A percentile compares a stretch with the other conserved stretches of the same genome.
Conservation (phyloP, 2,888 invertebrate genomes). For the Nezara viridula region DNA sequence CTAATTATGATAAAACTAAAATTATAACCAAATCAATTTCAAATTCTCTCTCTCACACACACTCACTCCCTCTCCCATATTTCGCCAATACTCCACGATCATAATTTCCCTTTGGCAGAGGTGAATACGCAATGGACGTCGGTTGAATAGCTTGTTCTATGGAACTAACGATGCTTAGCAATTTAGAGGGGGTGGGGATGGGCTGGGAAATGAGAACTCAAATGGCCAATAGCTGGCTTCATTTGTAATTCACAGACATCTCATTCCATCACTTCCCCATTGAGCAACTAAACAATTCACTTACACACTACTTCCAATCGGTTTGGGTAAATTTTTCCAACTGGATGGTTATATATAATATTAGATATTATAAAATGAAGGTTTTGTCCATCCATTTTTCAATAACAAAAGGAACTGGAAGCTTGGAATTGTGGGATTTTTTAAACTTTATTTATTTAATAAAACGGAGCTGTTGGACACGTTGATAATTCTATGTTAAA, state of each 20-base stretch:
- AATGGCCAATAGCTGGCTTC: background rate
- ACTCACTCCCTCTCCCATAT: background rate
- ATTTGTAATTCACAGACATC: conserved; percentile 7
- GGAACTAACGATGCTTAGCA: conserved; percentile 20
- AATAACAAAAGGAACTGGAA: no score
- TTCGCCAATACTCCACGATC: background rate
- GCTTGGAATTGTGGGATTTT: no score
- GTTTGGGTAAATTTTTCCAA: background rate
- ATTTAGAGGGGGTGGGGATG: background rate
- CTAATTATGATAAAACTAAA: background rate
- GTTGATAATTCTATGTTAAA: no score
- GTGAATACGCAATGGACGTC: background rate
- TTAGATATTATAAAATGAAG: background rate
- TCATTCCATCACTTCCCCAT: background rate
- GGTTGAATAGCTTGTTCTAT: background rate
- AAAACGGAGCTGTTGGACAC: no score
- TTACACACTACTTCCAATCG: background rate
- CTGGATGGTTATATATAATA: background rate
- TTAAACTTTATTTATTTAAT: no score
- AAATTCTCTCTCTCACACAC: background rate
- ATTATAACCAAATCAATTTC: background rate
- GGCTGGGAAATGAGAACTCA: background rate
- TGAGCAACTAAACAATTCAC: background rate
- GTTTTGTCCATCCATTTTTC: no score
- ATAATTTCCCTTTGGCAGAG: conserved; percentile 16